Base-by-base conservation (phyloP, 2,888 invertebrate species). In the Nebria brevicollis region DNA sequence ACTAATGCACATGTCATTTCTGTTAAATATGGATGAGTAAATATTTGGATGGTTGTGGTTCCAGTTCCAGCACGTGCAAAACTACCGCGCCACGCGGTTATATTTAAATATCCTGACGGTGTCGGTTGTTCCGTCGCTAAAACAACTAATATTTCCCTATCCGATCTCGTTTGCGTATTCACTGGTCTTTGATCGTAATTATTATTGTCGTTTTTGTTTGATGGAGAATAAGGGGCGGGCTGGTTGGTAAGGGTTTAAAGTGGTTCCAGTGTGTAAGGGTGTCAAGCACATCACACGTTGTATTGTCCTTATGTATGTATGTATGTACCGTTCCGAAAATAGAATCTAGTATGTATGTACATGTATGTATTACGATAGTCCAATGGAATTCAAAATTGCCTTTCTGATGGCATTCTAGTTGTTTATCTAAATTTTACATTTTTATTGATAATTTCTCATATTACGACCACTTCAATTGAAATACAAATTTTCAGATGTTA, bases 71-170 rank as follows among this genome's bases (percentile, higher is more conserved):
- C 73, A 73, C 73, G 73, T 73, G 73, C 73, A 41, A 73, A 73
- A 73, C 73, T 43, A 43, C 73, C 73, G 26, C 13, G 26, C 73
- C 73, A 10, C 13, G 26, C 13, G 11, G 73, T 73, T 73, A 73
- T 73, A 73, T 73, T 73, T 73, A 73, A 73, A 73, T 73, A 73
- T 73, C 73, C 73, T 73, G 73, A 41, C 54, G 54, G 54, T 73
- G 73, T 41, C 42, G 11, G 73, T 43, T 13, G 42, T 34, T 25
- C 15, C 4, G 25, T 70, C 70, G 70, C 70, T 70, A 70, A 70
- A 70, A 70, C 70, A 70, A 70, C 70, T 26, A 70, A 25, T 20
- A 34, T 54, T 54, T 54, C 54, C 54, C 54, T 34, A 34, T 34
- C 34, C 34, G 34, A 34, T 34, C 34, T 34, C 34, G 13, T 54